Evolutionary conservation across 2,797 vertebrate species (phyloP).

Genomic region (Sebastes iracundus): DNA sequence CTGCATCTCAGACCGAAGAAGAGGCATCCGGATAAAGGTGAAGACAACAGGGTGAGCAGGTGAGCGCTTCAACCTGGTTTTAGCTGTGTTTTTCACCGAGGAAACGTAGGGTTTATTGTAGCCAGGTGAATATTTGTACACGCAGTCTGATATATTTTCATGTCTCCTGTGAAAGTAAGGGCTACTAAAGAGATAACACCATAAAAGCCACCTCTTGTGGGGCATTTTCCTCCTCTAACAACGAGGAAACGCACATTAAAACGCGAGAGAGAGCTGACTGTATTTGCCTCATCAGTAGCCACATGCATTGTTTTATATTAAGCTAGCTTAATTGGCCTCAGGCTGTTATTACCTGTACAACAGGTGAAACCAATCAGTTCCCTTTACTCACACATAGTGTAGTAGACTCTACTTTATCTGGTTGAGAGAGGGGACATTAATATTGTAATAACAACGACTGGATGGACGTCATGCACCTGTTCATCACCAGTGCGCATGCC

Average conservation of each 20-base stretch:
- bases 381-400: not conserved
- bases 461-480: conserved; percentile 55
- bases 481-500: conserved; percentile 60
- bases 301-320: not conserved
- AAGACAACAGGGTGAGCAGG: conserved; percentile 40
- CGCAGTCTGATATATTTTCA: not conserved
- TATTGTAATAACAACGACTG: not conserved
- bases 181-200: not conserved
- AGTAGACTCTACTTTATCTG: too few species aligned
- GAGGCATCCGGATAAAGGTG: conserved; percentile 38
- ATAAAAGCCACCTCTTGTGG: not conserved
- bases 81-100: not conserved
- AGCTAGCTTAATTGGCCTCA: not conserved
- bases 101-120: conserved; percentile 3
- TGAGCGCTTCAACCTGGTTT: conserved; percentile 35
- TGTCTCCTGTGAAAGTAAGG: not conserved
- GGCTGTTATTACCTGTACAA: not conserved
- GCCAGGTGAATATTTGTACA: conserved; percentile 14
- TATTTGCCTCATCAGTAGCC: not conserved
- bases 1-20: conserved; percentile 12
- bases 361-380: not conserved
- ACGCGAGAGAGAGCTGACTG: not conserved
- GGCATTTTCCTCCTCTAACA: not conserved
- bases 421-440: not conserved
- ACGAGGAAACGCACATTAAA: not conserved